Base-by-base conservation (phyloP, 1,140 invertebrate genomes). In the Odontomachus brunneus region DNA sequence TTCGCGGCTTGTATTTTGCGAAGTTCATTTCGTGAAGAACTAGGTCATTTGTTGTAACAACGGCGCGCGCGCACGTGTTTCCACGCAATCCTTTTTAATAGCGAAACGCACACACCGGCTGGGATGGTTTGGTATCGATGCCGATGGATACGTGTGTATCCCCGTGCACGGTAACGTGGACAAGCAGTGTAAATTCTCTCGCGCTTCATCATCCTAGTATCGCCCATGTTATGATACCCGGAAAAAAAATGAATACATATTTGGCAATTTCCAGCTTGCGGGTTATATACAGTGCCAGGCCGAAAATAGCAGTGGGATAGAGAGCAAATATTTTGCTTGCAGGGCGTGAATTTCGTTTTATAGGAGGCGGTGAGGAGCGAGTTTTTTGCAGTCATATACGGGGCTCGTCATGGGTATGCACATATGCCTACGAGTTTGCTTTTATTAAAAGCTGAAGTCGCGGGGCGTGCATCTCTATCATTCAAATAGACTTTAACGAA, bases 281-380 rank as follows among this genome's bases (percentile, higher is more conserved):
- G 57, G 78, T 57, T 49, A 24, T 51, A 55, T 51, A 55, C 51
- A 65, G 59, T 57, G 59, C 69, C 53, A 44, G 55, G 72, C 72
- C 72, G 59, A 76, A 75, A 83, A 83, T 83, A 57, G 60, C 49
- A 44, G 72, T 44, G 72, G 38, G 60, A 83, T 78, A 76, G 73
- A 83, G 81, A 65, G 81, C 81, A 83, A 83, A 83, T 83, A 83
- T 83, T 83, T 78, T 83, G 51, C 59, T 83, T 83, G 73, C 62
- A 65, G 60, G 48, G 62, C 60, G 81, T 76, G 73, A 83, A 83
- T 83, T 83, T 83, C 73, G 60, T 55, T 76, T 57, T 66, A 59
- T 33, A 65, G 60, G 38, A 57, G 73, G 73, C 33, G 73, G 49
- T 38, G 62, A 57, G 72, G n/a, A 55, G 22, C 24, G 48, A 55